Conservation (phyloP, 2,888 invertebrate species). For the Aplocera efformata region DNA sequence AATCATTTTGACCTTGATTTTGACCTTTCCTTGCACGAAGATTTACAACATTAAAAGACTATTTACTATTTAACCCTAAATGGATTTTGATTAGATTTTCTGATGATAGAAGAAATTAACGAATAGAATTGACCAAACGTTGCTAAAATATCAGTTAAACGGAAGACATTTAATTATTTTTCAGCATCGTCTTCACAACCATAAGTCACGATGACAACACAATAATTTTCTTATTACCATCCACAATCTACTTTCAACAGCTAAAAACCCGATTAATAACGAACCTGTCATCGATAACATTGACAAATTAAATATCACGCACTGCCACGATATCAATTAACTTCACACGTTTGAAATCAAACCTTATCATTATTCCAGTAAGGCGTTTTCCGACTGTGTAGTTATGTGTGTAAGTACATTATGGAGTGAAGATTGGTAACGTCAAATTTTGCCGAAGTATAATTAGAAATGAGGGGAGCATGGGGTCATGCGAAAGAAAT, state of each 20-base stretch:
- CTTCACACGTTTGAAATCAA: constrained; percentile 13
- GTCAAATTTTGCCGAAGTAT: constrained; percentile 67
- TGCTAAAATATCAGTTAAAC: background rate
- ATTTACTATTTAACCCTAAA: no score
- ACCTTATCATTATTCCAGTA: constrained; percentile 28
- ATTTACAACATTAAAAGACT: no score
- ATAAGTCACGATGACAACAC: constrained; percentile 25
- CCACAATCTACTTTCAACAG: constrained; percentile 43
- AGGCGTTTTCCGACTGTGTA: constrained; percentile 23
- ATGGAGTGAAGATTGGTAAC: constrained; percentile 46
- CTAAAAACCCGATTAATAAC: constrained; percentile 54
- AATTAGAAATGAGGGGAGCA: constrained; percentile 67
- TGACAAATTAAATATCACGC: constrained; percentile 77
- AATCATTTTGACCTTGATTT: no score
- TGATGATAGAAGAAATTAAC: no score
- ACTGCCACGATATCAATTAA: constrained; percentile 21
- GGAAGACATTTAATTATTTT: constrained; percentile 7
- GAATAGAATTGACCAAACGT: no score
- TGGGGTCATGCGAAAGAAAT: constrained; percentile 73
- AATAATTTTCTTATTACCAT: constrained; percentile 23
- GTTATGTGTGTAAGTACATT: constrained; percentile 36
- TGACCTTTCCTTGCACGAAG: no score
- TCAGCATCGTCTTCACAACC: constrained; percentile 8
- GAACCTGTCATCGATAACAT: constrained; percentile 69
- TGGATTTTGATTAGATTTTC: no score